Evolutionary conservation across 1,140 invertebrate genomes (phyloP).

Genomic region (Drosophila parvula): DNA sequence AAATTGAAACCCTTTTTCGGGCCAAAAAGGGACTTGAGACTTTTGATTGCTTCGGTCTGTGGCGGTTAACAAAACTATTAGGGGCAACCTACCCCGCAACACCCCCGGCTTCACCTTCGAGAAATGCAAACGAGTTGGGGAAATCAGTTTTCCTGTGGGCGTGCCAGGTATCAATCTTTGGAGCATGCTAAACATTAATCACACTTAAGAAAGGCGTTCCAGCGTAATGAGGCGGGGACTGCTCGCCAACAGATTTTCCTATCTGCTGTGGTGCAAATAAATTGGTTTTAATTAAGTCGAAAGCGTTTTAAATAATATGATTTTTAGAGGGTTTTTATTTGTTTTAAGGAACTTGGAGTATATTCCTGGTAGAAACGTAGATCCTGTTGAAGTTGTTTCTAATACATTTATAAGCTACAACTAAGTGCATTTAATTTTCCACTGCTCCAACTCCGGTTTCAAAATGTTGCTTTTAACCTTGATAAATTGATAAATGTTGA

Average conservation of each 20-base stretch:
- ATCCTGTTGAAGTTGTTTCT: too few species aligned
- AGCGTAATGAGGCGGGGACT: conserved; percentile 56
- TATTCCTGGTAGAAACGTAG: too few species aligned
- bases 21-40: conserved; percentile 65
- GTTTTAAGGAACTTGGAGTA: too few species aligned
- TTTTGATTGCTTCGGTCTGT: conserved; percentile 68
- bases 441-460: neutral
- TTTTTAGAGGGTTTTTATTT: too few species aligned
- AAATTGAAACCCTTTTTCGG: conserved; percentile 78
- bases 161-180: conserved; percentile 63
- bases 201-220: conserved; percentile 63
- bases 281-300: conserved; percentile 10
- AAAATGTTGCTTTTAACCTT: neutral
- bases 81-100: neutral
- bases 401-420: neutral
- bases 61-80: conserved; percentile 64
- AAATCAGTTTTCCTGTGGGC: conserved; percentile 49
- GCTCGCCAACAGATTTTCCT: conserved; percentile 46
- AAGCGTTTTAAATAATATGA: neutral
- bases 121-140: conserved; percentile 33
- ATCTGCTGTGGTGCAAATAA: conserved; percentile 12
- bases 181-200: conserved; percentile 67
- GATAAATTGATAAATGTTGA: neutral
- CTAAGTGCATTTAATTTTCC: neutral
- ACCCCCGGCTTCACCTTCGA: neutral